Conservation (phyloP, 2,113 vertebrate genomes). For the Salvelinus fontinalis region DNA sequence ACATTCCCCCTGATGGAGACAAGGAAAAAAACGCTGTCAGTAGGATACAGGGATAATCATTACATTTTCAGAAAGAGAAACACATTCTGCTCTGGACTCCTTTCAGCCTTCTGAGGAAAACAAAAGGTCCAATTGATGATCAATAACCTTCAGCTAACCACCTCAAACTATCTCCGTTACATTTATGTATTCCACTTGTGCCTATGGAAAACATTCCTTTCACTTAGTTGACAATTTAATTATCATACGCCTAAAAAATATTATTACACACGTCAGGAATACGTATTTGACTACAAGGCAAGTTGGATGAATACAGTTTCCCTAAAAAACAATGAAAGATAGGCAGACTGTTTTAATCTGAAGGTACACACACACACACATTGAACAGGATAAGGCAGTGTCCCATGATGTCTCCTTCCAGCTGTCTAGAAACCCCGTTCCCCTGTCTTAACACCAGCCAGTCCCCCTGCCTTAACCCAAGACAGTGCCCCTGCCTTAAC, state of each 20-base stretch:
- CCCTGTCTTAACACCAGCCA: too few species aligned
- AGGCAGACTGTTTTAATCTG: background rate
- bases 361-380: background rate
- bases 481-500: background rate
- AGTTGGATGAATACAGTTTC: background rate
- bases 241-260: background rate
- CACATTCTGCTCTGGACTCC: too few species aligned
- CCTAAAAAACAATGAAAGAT: background rate
- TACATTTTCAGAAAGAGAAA: too few species aligned
- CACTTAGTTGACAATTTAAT: background rate
- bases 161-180: too few species aligned
- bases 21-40: constrained; percentile 21
- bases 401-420: constrained; percentile 22
- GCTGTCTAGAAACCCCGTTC: background rate
- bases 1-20: constrained; percentile 86
- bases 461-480: too few species aligned
- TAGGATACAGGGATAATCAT: background rate
- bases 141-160: too few species aligned
- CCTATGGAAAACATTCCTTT: background rate
- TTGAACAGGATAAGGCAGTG: too few species aligned
- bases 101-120: too few species aligned
- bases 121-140: too few species aligned
- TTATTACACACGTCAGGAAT: too few species aligned
- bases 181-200: background rate
- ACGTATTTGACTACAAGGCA: background rate